Conservation (phyloP, 2,888 invertebrate genomes). For the Nebria brevicollis region DNA sequence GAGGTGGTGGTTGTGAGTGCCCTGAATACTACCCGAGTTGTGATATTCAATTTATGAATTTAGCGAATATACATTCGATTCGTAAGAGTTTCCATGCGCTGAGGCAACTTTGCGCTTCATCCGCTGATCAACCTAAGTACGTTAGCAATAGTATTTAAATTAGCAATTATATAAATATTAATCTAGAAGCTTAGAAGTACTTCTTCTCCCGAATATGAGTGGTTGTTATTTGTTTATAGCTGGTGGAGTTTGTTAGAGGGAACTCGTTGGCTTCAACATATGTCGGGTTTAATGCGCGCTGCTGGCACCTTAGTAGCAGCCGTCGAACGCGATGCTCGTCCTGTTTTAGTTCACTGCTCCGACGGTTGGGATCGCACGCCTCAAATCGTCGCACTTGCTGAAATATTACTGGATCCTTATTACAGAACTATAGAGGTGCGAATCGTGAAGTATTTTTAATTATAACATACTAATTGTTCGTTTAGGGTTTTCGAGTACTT, state of each 20-base stretch:
- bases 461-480: slow-evolving; percentile 6
- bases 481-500: slow-evolving; percentile 89
- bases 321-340: slow-evolving; percentile 82
- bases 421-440: slow-evolving; percentile 90
- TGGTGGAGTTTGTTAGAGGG: slow-evolving; percentile 91
- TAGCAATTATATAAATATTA: not conserved
- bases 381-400: slow-evolving; percentile 93
- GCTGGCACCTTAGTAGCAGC: slow-evolving; percentile 83
- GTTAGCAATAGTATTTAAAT: slow-evolving; percentile 51
- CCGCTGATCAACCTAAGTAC: slow-evolving; percentile 83
- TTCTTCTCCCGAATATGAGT: not conserved
- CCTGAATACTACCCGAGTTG: slow-evolving; percentile 94
- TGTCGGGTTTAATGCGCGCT: slow-evolving; percentile 84
- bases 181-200: too few species aligned
- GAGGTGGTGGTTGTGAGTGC: slow-evolving; percentile 97
- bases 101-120: slow-evolving; percentile 80
- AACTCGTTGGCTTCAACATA: slow-evolving; percentile 91
- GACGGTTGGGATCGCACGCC: slow-evolving; percentile 99
- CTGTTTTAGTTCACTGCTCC: slow-evolving; percentile 96
- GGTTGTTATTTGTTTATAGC: slow-evolving; percentile 64
- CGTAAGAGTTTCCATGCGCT: slow-evolving; percentile 91
- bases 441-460: too few species aligned
- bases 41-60: slow-evolving; percentile 96
- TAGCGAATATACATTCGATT: slow-evolving; percentile 97
- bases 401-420: slow-evolving; percentile 91